Evolutionary conservation across 2,888 invertebrate genomes (phyloP).

Genomic region (Acronicta psi): DNA sequence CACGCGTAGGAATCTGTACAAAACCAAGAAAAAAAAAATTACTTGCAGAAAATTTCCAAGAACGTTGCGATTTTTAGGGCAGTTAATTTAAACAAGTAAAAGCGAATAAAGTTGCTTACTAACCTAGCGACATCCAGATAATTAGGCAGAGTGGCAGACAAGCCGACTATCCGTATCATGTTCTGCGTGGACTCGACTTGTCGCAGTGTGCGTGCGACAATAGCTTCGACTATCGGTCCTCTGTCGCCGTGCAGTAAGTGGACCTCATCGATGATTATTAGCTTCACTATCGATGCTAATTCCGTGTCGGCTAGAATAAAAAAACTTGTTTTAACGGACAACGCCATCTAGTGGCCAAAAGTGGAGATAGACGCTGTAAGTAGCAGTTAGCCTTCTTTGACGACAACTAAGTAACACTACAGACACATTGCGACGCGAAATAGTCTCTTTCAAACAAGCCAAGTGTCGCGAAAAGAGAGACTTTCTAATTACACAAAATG

Average conservation of each 20-base stretch:
- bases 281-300: constrained; percentile 95
- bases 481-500: too few species aligned
- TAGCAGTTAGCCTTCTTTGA: neutral
- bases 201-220: constrained; percentile 98
- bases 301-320: constrained; percentile 92
- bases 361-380: too few species aligned
- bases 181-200: constrained; percentile 97
- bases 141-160: constrained; percentile 99
- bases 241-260: constrained; percentile 98
- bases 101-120: constrained; percentile 13
- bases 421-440: too few species aligned
- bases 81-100: too few species aligned
- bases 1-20: constrained; percentile 94
- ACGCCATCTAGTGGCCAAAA: too few species aligned
- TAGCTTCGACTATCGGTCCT: constrained; percentile 98
- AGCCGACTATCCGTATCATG: constrained; percentile 98
- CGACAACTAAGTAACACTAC: too few species aligned
- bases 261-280: constrained; percentile 99
- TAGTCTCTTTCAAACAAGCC: too few species aligned
- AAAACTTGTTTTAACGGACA: neutral
- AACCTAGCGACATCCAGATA: constrained; percentile 97
- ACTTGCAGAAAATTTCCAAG: too few species aligned
- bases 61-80: too few species aligned
- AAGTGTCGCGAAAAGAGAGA: too few species aligned
- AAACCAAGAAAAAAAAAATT: too few species aligned